Conservation (phyloP, 2,113 vertebrate genomes). For the Sphyrna mokarran region DNA sequence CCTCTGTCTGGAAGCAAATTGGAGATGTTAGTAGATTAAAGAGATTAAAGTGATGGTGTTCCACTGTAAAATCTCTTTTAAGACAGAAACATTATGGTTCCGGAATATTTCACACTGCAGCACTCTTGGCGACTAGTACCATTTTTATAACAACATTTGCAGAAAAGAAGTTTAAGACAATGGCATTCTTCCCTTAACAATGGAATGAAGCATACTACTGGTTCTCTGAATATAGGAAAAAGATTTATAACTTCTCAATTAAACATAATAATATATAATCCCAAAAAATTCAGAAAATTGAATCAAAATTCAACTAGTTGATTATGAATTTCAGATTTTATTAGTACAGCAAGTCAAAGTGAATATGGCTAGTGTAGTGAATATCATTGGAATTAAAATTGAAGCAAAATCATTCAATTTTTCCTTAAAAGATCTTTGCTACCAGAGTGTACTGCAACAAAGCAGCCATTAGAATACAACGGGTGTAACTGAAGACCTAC, state of each 20-base stretch:
- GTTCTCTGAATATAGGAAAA: not conserved
- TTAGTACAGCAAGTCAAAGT: too few relatives aligned
- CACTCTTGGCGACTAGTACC: not conserved
- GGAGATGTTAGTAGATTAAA: conserved; percentile 6
- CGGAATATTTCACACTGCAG: not conserved
- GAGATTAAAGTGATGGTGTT: not conserved
- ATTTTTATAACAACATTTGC: not conserved
- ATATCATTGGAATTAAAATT: too few relatives aligned
- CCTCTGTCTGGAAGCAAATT: not conserved
- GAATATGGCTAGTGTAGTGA: too few relatives aligned
- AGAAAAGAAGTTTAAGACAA: not conserved
- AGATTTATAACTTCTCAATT: not conserved
- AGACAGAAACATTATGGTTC: not conserved
- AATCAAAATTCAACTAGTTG: not conserved
- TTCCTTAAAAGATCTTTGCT: too few relatives aligned
- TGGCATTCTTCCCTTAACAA: not conserved
- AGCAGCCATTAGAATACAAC: too few relatives aligned
- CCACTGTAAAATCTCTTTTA: not conserved
- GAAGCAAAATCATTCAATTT: too few relatives aligned
- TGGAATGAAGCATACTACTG: not conserved
- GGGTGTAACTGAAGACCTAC: too few relatives aligned
- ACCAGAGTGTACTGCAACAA: too few relatives aligned
- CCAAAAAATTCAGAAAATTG: not conserved
- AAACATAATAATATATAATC: not conserved
- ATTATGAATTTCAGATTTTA: not conserved